A percentile compares a stretch with the other conserved stretches of the same genome.
Evolutionary conservation across 2,888 invertebrate species (phyloP).

Genomic region (Philereme vetulata): DNA sequence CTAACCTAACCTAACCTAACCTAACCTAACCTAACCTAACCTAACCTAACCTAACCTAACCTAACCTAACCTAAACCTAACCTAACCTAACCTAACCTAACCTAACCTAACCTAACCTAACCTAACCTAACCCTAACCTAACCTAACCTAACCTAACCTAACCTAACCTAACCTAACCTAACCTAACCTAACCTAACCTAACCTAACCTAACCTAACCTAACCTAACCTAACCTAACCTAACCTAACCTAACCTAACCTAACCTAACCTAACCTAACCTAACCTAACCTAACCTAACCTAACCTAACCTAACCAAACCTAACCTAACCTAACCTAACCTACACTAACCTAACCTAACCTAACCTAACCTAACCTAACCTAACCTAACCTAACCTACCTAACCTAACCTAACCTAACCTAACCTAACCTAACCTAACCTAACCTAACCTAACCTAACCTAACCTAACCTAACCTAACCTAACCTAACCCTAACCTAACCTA

Average conservation of each 20-base stretch:
- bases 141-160: slow-evolving; percentile 9
- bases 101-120: slow-evolving; percentile 6
- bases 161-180: slow-evolving; percentile 9
- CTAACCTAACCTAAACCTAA: too few species aligned
- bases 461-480: too few species aligned
- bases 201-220: slow-evolving; percentile 13
- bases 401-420: too few species aligned
- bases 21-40: slow-evolving; percentile 9
- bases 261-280: slow-evolving; percentile 14
- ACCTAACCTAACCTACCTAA: too few species aligned
- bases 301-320: slow-evolving; percentile 14
- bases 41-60: slow-evolving; percentile 7
- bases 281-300: slow-evolving; percentile 14
- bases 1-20: slow-evolving; percentile 8
- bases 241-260: slow-evolving; percentile 14
- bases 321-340: too few species aligned
- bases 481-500: too few species aligned
- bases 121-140: too few species aligned
- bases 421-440: too few species aligned
- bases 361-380: too few species aligned
- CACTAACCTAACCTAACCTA: too few species aligned
- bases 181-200: slow-evolving; percentile 9
- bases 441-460: too few species aligned
- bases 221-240: slow-evolving; percentile 13
- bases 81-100: slow-evolving; percentile 9